Percentiles rank a stretch among this genome's conserved stretches.
Conservation (phyloP, 2,888 invertebrate genomes). For the Lithophane socia region DNA sequence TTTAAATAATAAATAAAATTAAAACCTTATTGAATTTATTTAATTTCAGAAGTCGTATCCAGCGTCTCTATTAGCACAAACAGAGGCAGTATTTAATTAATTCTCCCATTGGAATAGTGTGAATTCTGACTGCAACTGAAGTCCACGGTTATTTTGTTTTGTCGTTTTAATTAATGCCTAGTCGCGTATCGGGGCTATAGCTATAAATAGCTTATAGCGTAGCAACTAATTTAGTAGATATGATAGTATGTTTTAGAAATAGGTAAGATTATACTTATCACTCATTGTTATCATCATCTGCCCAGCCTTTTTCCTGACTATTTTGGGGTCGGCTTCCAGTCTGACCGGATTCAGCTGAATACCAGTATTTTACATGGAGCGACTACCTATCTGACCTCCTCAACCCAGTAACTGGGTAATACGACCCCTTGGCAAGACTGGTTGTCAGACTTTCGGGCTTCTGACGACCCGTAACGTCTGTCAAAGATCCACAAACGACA, state of each 20-base stretch:
- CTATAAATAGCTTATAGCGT: constrained; percentile 32
- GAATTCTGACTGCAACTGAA: constrained; percentile 90
- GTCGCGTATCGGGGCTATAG: constrained; percentile 42
- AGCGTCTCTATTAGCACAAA: constrained; percentile 65
- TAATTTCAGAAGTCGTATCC: constrained; percentile 61
- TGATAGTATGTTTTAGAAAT: neutral
- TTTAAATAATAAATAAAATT: too few species aligned
- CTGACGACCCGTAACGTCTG: neutral
- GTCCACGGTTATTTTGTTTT: constrained; percentile 89
- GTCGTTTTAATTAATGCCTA: constrained; percentile 88
- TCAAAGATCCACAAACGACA: neutral
- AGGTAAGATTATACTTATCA: too few species aligned
- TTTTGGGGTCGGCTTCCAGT: too few species aligned
- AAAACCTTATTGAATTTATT: too few species aligned
- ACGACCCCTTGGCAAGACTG: neutral
- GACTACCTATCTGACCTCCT: neutral
- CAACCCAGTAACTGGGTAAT: neutral
- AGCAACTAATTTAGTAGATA: constrained; percentile 1
- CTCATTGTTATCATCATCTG: too few species aligned
- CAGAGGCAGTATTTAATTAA: constrained; percentile 87
- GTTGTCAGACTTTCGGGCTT: neutral
- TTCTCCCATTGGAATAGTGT: constrained; percentile 90
- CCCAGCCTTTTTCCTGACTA: too few species aligned
- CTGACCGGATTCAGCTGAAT: too few species aligned
- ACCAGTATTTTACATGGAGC: too few species aligned